phyloP scores from a whole-genome alignment of 2,797 vertebrate species.

The Etheostoma nigrum region DNA sequence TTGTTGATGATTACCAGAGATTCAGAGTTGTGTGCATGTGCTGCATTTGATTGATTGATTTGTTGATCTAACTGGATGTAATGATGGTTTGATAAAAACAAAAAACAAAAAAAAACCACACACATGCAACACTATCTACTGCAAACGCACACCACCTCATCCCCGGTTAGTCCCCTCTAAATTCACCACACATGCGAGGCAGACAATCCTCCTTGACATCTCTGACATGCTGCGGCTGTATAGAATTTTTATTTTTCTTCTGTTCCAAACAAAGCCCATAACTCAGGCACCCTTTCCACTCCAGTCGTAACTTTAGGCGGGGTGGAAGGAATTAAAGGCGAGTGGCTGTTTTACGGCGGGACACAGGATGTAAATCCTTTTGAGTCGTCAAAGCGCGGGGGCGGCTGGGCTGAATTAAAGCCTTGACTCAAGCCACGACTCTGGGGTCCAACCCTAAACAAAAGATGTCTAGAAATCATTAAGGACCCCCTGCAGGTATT shows the following conservation, averaged over 20 bases:
- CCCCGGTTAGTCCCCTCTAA: constrained; percentile 30
- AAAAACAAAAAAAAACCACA: constrained; percentile 24
- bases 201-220: constrained; percentile 59
- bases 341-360: constrained; percentile 65
- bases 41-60: constrained; percentile 46
- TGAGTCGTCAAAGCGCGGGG: constrained; percentile 47
- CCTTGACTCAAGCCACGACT: constrained; percentile 11
- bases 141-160: constrained; percentile 14
- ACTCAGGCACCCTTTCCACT: constrained; percentile 64
- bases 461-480: constrained; percentile 32
- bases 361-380: constrained; percentile 70
- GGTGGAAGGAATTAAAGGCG: constrained; percentile 64
- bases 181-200: constrained; percentile 57
- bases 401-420: constrained; percentile 25
- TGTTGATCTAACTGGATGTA: constrained; percentile 34
- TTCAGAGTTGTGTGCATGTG: constrained; percentile 8
- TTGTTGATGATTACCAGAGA: constrained; percentile 17
- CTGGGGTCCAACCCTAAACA: constrained; percentile 36
- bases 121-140: constrained; percentile 5
- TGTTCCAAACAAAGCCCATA: constrained; percentile 77
- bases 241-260: constrained; percentile 76
- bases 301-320: constrained; percentile 53
- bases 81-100: constrained; percentile 34
- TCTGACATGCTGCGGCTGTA: constrained; percentile 54
- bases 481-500: constrained; percentile 29